A percentile compares a stretch with the other conserved stretches of the same genome.
Evolutionary conservation across 2,888 invertebrate species (phyloP).

Genomic region (Branchellion lobata): DNA sequence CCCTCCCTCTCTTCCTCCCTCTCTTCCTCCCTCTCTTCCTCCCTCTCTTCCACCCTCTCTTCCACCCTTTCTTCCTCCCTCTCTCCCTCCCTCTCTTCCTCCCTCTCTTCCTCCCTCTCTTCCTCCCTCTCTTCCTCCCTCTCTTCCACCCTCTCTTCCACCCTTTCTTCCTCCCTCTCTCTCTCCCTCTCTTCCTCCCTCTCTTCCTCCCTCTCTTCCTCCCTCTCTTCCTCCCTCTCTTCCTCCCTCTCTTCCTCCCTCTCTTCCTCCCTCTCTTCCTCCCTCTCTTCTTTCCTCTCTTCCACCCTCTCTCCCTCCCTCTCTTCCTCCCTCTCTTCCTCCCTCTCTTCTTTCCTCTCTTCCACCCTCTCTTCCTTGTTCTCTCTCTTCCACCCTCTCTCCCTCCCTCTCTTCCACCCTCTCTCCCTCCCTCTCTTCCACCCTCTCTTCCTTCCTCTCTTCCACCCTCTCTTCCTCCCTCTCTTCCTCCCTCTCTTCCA

Average conservation of each 20-base stretch:
- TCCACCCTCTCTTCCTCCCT: conserved; percentile 33
- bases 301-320: neutral
- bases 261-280: neutral
- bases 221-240: too few species aligned
- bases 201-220: too few species aligned
- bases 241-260: neutral
- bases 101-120: too few species aligned
- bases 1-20: neutral
- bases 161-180: neutral
- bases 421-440: conserved; percentile 39
- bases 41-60: neutral
- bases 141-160: neutral
- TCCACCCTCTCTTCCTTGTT: neutral
- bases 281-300: neutral
- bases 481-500: neutral
- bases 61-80: neutral
- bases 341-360: neutral
- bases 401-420: conserved; percentile 18
- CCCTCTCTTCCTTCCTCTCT: conserved; percentile 31
- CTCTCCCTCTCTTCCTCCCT: too few species aligned
- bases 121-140: neutral
- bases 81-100: too few species aligned
- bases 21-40: neutral
- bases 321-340: conserved; percentile 56
- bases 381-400: conserved; percentile 35